A percentile compares a stretch with the other conserved stretches of the same genome.
Evolutionary conservation across 2,888 invertebrate genomes (phyloP).

Genomic region (Amblyjoppa fuscipennis): DNA sequence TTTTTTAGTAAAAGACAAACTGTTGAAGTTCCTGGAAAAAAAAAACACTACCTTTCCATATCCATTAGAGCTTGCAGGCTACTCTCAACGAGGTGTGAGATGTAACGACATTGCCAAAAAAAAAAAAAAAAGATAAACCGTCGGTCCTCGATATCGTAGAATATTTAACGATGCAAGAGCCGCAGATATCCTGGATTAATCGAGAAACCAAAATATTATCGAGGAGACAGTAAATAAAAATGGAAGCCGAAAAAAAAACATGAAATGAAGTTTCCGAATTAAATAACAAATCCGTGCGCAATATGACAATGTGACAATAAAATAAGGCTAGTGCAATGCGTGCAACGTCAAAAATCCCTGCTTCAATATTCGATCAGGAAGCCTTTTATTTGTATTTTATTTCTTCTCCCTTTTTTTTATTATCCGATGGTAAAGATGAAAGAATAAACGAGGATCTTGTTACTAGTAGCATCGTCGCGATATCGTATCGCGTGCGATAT

Average conservation of each 20-base stretch:
- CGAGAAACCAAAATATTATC: slow-evolving; percentile 5
- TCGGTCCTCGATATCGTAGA: neutral
- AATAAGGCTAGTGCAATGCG: too few species aligned
- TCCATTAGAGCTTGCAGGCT: neutral
- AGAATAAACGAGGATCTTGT: neutral
- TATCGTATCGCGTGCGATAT: neutral
- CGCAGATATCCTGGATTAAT: slow-evolving; percentile 15
- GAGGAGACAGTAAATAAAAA: neutral
- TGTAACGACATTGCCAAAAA: too few species aligned
- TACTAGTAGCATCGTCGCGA: neutral
- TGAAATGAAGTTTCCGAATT: neutral
- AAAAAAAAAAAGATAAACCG: too few species aligned
- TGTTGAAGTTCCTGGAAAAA: slow-evolving; percentile 1
- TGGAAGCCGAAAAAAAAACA: neutral
- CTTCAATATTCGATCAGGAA: too few species aligned
- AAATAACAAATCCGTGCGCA: neutral
- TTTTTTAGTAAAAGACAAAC: slow-evolving; percentile 19
- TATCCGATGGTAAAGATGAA: neutral
- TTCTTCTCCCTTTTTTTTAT: too few species aligned
- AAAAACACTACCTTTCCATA: neutral
- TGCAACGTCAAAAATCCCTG: too few species aligned
- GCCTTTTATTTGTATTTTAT: neutral
- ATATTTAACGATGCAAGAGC: neutral
- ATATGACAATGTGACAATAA: neutral
- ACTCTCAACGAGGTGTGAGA: slow-evolving; percentile 8